Percentiles rank a stretch among this genome's conserved stretches.
These are phyloP conservation scores for Zelostemma sp. DNA, from an alignment of 1,140 invertebrate species.

Conservation along the genomic window DNA sequence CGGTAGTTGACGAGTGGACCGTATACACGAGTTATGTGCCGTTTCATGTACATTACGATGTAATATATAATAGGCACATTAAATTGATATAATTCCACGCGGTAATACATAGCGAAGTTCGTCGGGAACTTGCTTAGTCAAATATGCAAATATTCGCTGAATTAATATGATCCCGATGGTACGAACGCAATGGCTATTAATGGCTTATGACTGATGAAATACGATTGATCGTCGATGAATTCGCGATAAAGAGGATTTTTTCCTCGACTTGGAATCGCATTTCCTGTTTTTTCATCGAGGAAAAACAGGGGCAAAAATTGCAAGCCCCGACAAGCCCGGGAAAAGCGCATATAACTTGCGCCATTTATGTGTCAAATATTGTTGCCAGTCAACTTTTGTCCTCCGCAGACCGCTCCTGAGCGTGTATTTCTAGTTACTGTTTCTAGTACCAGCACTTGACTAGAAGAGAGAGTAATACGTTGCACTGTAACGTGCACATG, in stretches of 20 bases:
- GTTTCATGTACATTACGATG: too few species aligned
- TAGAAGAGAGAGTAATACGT: slow-evolving; percentile 32
- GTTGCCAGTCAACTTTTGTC: neutral
- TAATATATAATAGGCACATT: too few species aligned
- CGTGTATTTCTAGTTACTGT: slow-evolving; percentile 4
- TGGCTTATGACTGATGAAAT: too few species aligned
- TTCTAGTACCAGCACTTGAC: slow-evolving; percentile 22
- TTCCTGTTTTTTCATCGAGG: too few species aligned
- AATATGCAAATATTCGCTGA: slow-evolving; percentile 49
- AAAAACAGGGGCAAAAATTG: too few species aligned
- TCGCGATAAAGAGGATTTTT: too few species aligned
- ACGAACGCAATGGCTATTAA: slow-evolving; percentile 41
- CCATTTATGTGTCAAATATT: slow-evolving; percentile 2
- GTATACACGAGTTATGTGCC: too few species aligned
- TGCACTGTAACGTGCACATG: slow-evolving; percentile 43
- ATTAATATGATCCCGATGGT: slow-evolving; percentile 50
- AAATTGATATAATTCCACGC: neutral
- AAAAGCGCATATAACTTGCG: slow-evolving; percentile 15
- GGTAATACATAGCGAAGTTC: neutral
- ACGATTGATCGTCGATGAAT: slow-evolving; percentile 37
- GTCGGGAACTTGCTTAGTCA: slow-evolving; percentile 42
- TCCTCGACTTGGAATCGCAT: too few species aligned
- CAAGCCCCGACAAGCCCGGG: too few species aligned
- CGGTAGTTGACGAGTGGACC: too few species aligned
- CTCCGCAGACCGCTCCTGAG: neutral